Base-by-base conservation (phyloP, 2,888 invertebrate genomes). In the Terebella lapidaria region DNA sequence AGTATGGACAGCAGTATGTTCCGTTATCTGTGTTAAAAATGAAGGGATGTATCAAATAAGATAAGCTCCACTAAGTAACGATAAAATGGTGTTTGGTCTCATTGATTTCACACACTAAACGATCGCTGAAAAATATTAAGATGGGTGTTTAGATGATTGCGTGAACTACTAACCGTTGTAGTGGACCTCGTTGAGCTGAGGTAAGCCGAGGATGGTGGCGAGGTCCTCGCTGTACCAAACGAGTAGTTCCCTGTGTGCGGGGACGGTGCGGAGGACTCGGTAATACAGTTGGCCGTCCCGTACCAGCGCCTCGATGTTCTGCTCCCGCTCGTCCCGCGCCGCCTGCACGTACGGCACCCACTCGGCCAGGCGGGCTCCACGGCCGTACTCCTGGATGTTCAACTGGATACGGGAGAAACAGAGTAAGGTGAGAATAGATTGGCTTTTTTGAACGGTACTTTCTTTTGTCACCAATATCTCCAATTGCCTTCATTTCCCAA, bases 201-300 rank as follows among this genome's bases (percentile, higher is more conserved):
- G 75, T 20, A 79, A 68, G 35, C 71, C 68, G 4, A 78, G 66
- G 1, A 71, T 58, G 35, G 67, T 67, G 25, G 76, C 74, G 58
- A 76, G 74, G 60, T 77, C 76, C 56, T 74, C 73, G 62, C 77
- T 77, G 70, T 77, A 81, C 81, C 81, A 81, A 2, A 80, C 77
- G 3, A 77, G 63, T 22, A 81, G 64, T 60, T 78, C 78, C 64
- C 76, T 74, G 3, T 71, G 72, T 0, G 74, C 71, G 54, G 68
- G 67, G 35, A 80, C 73, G 35, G 74, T 72, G 27, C 75, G 61
- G 24, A 74, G 66, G 2, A 74, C 71, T 59, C 78, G 67, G 68
- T 75, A 79, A 64, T 74, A 80, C 29, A 80, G 71, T 56, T 74
- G 69, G 35, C 76, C 73, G 47, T 66, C 59, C 59, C 74, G 72